Evolutionary conservation across 2,113 vertebrate species (phyloP).

Genomic region (Ranitomeya variabilis): DNA sequence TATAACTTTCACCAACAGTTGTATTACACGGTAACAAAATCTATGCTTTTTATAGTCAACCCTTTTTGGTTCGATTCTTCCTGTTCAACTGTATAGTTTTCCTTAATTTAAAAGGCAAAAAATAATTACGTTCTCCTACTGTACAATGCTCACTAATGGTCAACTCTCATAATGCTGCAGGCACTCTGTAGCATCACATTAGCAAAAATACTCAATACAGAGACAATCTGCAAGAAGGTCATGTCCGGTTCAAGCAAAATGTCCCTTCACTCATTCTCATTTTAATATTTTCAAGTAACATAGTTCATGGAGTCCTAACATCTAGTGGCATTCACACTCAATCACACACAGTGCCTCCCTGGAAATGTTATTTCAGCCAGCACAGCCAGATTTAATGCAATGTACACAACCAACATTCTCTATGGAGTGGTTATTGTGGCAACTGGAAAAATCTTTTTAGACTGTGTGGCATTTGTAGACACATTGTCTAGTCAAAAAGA

Average conservation of each 20-base stretch:
- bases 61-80: not conserved
- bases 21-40: constrained; percentile 4
- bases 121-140: constrained; percentile 7
- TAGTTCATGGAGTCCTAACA: not conserved
- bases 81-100: not conserved
- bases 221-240: not conserved
- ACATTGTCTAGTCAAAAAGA: constrained; percentile 12
- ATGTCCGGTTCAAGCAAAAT: constrained; percentile 6
- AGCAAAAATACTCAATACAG: not conserved
- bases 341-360: not conserved
- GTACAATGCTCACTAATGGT: constrained; percentile 16
- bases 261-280: constrained; percentile 6
- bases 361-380: constrained; percentile 19
- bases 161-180: constrained; percentile 20
- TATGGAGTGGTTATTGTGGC: not conserved
- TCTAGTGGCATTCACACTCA: not conserved
- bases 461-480: not conserved
- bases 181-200: not conserved
- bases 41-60: constrained; percentile 2
- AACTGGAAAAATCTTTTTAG: not conserved
- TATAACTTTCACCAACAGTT: not conserved
- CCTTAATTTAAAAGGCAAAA: not conserved
- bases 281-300: constrained; percentile 7
- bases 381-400: constrained; percentile 2
- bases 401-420: not conserved